These are phyloP conservation scores for Tenthredo notha DNA, from an alignment of 2,888 invertebrate genomes.

Conservation along the genomic window DNA sequence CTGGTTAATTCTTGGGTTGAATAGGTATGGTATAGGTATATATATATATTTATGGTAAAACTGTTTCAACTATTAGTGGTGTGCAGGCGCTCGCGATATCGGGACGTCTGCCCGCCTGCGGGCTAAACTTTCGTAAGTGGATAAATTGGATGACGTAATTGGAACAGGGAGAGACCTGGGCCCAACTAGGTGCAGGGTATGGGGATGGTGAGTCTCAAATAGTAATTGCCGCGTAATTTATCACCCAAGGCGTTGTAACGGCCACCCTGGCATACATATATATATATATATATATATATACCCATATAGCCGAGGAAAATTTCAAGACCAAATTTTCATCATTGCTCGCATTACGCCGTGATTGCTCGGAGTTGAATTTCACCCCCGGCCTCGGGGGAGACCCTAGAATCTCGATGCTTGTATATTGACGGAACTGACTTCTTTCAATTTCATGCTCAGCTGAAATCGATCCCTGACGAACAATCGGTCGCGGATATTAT, in stretches of 20 bases:
- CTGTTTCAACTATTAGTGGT: constrained; percentile 44
- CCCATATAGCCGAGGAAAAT: constrained; percentile 11
- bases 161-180: constrained; percentile 59
- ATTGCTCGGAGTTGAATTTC: constrained; percentile 37
- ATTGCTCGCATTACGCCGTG: constrained; percentile 45
- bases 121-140: constrained; percentile 64
- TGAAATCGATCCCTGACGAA: constrained; percentile 22
- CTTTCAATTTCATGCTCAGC: constrained; percentile 47
- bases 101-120: constrained; percentile 54
- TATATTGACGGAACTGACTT: constrained; percentile 32
- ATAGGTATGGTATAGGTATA: background rate
- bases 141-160: constrained; percentile 69
- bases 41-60: constrained; percentile 30
- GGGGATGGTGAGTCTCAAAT: constrained; percentile 59
- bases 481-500: background rate
- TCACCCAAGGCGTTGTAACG: constrained; percentile 54
- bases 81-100: constrained; percentile 33
- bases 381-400: background rate
- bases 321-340: constrained; percentile 51
- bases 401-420: background rate
- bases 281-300: background rate
- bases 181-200: constrained; percentile 53
- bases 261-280: background rate
- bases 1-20: background rate
- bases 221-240: constrained; percentile 68